Evolutionary conservation across 2,797 vertebrate genomes (phyloP), one percentile per base, ranked within the genome.

Genomic region (Scyliorhinus canicula): DNA sequence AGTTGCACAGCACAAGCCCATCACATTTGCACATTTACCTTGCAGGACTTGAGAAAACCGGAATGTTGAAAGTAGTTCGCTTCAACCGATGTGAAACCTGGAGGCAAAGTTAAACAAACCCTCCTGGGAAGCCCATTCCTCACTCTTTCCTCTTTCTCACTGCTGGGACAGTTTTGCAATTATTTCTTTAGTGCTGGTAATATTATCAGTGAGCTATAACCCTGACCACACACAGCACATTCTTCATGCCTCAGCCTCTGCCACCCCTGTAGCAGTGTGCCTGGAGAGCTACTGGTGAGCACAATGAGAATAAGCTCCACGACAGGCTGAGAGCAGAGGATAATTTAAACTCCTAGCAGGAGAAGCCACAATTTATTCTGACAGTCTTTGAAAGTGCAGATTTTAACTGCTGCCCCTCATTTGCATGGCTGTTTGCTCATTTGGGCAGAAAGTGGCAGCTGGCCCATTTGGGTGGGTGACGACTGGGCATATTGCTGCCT

Each of bases 221-320:
- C 28, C 93, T 74, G 47, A 71, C 93, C 93, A 94, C 60, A 91
- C n/a, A 65, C 88, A 60, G 47, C 50, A 90, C 55, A n/a, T 88
- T 11, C 31, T 21, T 52, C 85, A 60, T 60, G 52, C 35, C 86
- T 8, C 4, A 88, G n/a, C n/a, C n/a, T n/a, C n/a, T n/a, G 12
- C 52, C 85, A 88, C 52, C 84, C 55, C 52, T 52, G 31, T 57
- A 57, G 52, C 52, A 14, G 11, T 4, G 35, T 57, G 85, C n/a
- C 14, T n/a, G 50, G 4, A n/a, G 55, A n/a, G 16, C 52, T 57
- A 31, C 31, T 24, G 16, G 55, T 90, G 86, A 90, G 40, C 1
- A n/a, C 2, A 60, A 31, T 57, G 52, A 60, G 47, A 40, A 19
- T n/a, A 35, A 90, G 86, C 31, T 57, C 74, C 52, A 88, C 12